These are phyloP conservation scores for Melipona beecheii DNA, from an alignment of 2,888 invertebrate species.

Conservation along the genomic window DNA sequence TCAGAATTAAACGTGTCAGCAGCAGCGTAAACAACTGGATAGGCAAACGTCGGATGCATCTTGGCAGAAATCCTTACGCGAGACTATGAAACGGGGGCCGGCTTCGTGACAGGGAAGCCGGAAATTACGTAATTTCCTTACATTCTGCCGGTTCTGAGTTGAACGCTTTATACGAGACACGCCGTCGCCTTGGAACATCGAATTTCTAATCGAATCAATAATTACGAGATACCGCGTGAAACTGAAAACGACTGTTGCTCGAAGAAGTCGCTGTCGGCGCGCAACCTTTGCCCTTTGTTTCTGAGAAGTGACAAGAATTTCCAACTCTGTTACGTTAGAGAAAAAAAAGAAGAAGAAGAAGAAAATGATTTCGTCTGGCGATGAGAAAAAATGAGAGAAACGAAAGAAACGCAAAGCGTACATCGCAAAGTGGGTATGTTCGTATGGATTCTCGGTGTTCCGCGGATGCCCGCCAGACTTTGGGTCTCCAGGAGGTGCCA, in stretches of 20 bases:
- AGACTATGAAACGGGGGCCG: conserved; percentile 54
- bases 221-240: conserved; percentile 50
- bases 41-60: conserved; percentile 61
- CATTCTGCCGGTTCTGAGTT: conserved; percentile 65
- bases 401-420: neutral
- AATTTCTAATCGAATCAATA: conserved; percentile 75
- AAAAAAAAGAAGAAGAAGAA: too few relatives aligned
- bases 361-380: neutral
- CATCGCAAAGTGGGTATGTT: conserved; percentile 6
- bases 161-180: conserved; percentile 48
- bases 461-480: conserved; percentile 53
- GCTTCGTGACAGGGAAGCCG: conserved; percentile 59
- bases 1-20: conserved; percentile 48
- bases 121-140: conserved; percentile 81
- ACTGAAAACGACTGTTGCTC: conserved; percentile 22
- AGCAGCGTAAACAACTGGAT: conserved; percentile 25
- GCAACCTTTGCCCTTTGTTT: neutral
- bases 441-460: conserved; percentile 52
- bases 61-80: conserved; percentile 51
- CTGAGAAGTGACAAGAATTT: too few relatives aligned
- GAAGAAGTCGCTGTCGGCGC: neutral
- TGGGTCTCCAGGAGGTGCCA: conserved; percentile 43
- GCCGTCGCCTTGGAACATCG: conserved; percentile 58
- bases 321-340: neutral
- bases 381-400: neutral